A percentile compares a stretch with the other conserved stretches of the same genome.
These are phyloP conservation scores for Phalacrocorax pelagicus DNA, from an alignment of 2,113 vertebrate species.

Conservation along the genomic window DNA sequence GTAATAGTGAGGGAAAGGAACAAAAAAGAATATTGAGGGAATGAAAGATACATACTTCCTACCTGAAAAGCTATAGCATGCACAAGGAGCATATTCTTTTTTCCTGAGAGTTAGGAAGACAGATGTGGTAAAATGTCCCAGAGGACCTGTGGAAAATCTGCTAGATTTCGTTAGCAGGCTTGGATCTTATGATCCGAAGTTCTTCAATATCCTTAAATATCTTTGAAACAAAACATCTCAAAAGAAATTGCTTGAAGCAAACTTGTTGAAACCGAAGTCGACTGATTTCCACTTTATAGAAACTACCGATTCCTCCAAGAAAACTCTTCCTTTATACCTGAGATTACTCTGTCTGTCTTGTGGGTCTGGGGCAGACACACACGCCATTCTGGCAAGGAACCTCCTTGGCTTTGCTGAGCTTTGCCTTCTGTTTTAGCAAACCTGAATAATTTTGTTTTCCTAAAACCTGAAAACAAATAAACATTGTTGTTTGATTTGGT, in stretches of 20 bases:
- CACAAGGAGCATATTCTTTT: not conserved
- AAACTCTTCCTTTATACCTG: not conserved
- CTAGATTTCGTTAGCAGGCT: not conserved
- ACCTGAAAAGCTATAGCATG: not conserved
- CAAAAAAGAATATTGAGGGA: not conserved
- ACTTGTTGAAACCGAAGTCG: not conserved
- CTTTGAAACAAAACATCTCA: not conserved
- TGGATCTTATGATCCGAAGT: not conserved
- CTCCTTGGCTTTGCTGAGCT: not conserved
- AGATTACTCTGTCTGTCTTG: not conserved
- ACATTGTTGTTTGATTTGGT: not conserved
- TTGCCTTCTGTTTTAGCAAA: not conserved
- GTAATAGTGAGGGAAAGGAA: not conserved
- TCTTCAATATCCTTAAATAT: not conserved
- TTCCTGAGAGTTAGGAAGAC: not conserved
- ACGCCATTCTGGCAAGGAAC: not conserved
- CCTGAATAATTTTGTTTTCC: not conserved
- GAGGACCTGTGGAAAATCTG: not conserved
- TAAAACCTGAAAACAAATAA: not conserved
- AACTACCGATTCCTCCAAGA: not conserved
- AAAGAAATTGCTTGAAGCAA: not conserved
- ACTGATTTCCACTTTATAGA: not conserved
- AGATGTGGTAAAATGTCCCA: not conserved
- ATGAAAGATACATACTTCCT: not conserved
- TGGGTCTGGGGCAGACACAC: not conserved